A percentile compares a stretch with the other conserved stretches of the same genome.
Conservation (phyloP, 2,113 vertebrate species). For the Festucalex cinctus region DNA sequence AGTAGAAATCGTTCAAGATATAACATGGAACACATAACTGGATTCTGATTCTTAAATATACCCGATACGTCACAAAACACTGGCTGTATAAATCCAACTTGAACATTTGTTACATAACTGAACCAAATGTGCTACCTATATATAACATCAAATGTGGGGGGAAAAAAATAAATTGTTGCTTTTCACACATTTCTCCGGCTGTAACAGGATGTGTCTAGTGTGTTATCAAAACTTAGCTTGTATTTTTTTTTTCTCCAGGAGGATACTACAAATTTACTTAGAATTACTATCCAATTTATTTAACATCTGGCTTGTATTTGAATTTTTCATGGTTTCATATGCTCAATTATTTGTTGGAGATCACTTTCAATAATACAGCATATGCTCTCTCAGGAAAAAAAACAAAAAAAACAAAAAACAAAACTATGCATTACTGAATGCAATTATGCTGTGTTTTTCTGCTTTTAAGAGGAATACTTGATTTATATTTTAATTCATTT, state of each 20-base stretch:
- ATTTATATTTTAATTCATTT: too few relatives aligned
- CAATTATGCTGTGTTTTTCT: too few relatives aligned
- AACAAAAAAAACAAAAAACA: too few relatives aligned
- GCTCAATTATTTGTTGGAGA: too few relatives aligned
- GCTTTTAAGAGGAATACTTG: too few relatives aligned
- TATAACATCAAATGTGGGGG: constrained; percentile 49
- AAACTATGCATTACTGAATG: too few relatives aligned
- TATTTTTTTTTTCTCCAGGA: neutral
- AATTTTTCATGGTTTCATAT: too few relatives aligned
- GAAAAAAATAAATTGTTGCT: constrained; percentile 12
- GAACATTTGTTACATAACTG: constrained; percentile 51
- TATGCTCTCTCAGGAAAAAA: too few relatives aligned
- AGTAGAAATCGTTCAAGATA: too few relatives aligned
- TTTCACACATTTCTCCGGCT: constrained; percentile 49
- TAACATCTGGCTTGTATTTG: too few relatives aligned
- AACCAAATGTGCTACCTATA: constrained; percentile 25
- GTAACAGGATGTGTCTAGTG: constrained; percentile 19
- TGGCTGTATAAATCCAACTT: constrained; percentile 1
- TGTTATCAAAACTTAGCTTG: neutral
- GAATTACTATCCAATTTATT: neutral
- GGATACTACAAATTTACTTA: neutral
- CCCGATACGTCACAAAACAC: neutral
- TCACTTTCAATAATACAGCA: too few relatives aligned
- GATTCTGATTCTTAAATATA: constrained; percentile 2
- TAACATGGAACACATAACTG: too few relatives aligned